Evolutionary conservation across 2,797 vertebrate species (phyloP).

Genomic region (Apogon hyalosoma): DNA sequence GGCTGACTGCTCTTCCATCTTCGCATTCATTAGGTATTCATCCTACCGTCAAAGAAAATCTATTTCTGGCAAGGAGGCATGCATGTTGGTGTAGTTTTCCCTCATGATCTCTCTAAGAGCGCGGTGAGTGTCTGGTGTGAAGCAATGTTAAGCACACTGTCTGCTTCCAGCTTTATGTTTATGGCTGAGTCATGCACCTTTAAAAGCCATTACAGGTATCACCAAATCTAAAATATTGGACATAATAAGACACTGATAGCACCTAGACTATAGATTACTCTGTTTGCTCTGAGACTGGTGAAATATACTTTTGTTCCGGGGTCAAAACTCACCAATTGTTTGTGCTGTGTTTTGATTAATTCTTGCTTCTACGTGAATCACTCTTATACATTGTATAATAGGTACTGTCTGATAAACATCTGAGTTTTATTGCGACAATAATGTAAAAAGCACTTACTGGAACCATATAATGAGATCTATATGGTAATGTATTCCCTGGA

Average conservation of each 20-base stretch:
- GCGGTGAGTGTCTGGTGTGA: conserved; percentile 53
- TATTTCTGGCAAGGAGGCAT: conserved; percentile 70
- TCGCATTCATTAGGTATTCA: conserved; percentile 80
- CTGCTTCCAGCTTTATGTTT: conserved; percentile 54
- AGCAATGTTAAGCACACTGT: conserved; percentile 55
- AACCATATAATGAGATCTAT: conserved; percentile 22
- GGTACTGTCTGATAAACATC: conserved; percentile 18
- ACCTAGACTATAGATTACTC: background rate
- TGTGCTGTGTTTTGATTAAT: conserved; percentile 22
- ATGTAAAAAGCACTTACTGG: conserved; percentile 27
- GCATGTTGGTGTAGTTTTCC: conserved; percentile 70
- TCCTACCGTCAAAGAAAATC: conserved; percentile 72
- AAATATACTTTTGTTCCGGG: conserved; percentile 2
- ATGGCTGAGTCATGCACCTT: conserved; percentile 64
- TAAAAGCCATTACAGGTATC: conserved; percentile 45
- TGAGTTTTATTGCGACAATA: conserved; percentile 14
- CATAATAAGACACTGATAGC: background rate
- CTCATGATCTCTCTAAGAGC: conserved; percentile 50
- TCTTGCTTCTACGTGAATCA: conserved; percentile 10
- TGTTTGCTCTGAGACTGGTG: background rate
- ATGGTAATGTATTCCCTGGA: conserved; percentile 12
- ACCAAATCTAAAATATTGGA: conserved; percentile 9
- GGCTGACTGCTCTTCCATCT: conserved; percentile 66
- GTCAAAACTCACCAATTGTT: conserved; percentile 5
- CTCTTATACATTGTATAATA: conserved; percentile 9